phyloP scores from a whole-genome alignment of 2,113 vertebrate species.

The Mixornis gularis region DNA sequence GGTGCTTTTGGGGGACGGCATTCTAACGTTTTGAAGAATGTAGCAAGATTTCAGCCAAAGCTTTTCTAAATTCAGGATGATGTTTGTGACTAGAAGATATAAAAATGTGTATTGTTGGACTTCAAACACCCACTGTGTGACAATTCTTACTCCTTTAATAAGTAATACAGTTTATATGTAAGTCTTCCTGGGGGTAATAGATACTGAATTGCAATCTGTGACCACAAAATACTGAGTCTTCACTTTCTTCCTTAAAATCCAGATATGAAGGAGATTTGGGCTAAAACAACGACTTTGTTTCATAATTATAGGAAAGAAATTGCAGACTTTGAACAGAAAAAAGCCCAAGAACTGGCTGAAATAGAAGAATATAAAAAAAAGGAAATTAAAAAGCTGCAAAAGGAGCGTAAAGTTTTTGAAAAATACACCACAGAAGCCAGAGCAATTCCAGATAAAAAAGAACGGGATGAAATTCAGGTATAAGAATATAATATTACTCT shows the following conservation, averaged over 20 bases:
- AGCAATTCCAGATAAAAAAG: constrained; percentile 90
- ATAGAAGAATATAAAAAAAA: constrained; percentile 89
- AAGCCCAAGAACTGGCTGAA: constrained; percentile 77
- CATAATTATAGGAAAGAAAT: constrained; percentile 80
- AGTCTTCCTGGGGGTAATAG: neutral
- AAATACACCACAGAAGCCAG: constrained; percentile 81
- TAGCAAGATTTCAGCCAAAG: neutral
- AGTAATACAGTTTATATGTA: neutral
- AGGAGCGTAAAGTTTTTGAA: constrained; percentile 90
- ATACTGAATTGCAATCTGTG: neutral
- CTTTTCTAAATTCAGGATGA: neutral
- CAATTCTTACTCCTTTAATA: neutral
- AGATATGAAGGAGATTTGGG: neutral
- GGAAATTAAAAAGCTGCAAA: constrained; percentile 88
- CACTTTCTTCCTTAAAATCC: neutral
- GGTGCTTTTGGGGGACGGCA: neutral
- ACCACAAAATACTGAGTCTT: neutral
- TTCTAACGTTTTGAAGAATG: neutral
- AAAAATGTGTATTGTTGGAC: neutral
- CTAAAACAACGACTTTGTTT: neutral
- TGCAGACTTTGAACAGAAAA: constrained; percentile 82
- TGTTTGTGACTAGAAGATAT: neutral
- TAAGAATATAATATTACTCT: neutral
- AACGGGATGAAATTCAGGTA: constrained; percentile 96
- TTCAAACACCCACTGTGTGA: neutral